phyloP scores from a whole-genome alignment of 2,888 invertebrate genomes.

The Archips crataeganus region DNA sequence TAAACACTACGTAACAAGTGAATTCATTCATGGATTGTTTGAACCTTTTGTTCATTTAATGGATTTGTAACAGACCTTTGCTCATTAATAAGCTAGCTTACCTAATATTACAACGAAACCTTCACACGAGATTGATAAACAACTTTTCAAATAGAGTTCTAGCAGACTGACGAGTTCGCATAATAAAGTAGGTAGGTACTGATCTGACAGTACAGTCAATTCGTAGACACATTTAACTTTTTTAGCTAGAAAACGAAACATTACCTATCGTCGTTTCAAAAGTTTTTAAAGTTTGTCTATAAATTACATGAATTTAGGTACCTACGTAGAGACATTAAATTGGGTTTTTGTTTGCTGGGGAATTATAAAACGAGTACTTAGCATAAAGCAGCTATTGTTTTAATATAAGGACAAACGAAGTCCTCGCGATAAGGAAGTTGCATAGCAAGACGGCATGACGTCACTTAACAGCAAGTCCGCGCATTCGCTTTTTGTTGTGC shows the following conservation, averaged over 20 bases:
- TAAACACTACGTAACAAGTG: constrained; percentile 20
- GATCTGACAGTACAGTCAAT: too few species aligned
- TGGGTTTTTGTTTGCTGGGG: too few species aligned
- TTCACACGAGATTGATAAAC: neutral
- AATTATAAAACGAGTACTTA: too few species aligned
- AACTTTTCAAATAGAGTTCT: too few species aligned
- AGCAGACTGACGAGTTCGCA: too few species aligned
- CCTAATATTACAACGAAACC: neutral
- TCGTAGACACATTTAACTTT: too few species aligned
- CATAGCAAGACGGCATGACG: neutral
- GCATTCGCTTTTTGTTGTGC: neutral
- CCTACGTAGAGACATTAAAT: too few species aligned
- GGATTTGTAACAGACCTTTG: neutral
- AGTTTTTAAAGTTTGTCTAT: too few species aligned
- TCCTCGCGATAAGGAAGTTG: constrained; percentile 7
- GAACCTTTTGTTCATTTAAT: neutral
- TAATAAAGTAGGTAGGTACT: too few species aligned
- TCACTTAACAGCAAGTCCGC: neutral
- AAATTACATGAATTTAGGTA: too few species aligned
- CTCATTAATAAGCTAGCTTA: neutral
- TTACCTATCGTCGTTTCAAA: too few species aligned
- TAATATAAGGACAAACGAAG: neutral
- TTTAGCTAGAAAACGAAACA: too few species aligned
- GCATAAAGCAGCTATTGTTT: constrained; percentile 13
- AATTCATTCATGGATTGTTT: constrained; percentile 30